These are phyloP conservation scores for Hirundo rustica DNA, from an alignment of 2,797 vertebrate genomes.

Conservation along the genomic window DNA sequence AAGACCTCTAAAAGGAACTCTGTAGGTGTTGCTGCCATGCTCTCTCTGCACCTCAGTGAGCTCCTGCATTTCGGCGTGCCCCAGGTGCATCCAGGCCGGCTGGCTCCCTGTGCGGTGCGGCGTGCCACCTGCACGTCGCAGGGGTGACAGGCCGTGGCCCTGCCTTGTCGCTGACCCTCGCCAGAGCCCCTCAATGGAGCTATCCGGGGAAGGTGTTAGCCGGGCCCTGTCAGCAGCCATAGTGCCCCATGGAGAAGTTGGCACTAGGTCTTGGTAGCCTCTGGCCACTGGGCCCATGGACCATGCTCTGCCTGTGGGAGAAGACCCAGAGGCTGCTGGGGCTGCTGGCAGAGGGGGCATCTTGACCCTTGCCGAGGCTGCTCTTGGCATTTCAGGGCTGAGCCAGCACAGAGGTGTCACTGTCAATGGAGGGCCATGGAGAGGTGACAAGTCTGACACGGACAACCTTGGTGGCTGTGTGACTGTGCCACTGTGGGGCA, in stretches of 20 bases:
- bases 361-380: too few species aligned
- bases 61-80: rapidly evolving
- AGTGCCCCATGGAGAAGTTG: background rate
- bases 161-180: background rate
- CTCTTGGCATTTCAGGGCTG: too few species aligned
- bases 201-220: rapidly evolving
- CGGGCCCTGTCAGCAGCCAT: rapidly evolving
- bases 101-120: rapidly evolving
- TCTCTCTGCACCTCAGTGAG: background rate
- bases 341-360: too few species aligned
- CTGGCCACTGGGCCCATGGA: too few species aligned
- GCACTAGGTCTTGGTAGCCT: rapidly evolving
- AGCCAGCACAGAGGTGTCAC: too few species aligned
- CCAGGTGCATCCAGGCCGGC: background rate
- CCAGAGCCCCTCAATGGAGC: background rate
- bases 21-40: rapidly evolving
- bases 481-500: too few species aligned
- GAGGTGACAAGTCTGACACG: too few species aligned
- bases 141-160: background rate
- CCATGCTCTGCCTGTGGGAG: too few species aligned
- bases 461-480: too few species aligned
- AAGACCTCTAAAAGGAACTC: background rate
- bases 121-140: rapidly evolving
- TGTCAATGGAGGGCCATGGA: too few species aligned
- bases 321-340: too few species aligned